Base-by-base conservation (phyloP, 1,140 invertebrate genomes). In the Psilanteris sp. region DNA sequence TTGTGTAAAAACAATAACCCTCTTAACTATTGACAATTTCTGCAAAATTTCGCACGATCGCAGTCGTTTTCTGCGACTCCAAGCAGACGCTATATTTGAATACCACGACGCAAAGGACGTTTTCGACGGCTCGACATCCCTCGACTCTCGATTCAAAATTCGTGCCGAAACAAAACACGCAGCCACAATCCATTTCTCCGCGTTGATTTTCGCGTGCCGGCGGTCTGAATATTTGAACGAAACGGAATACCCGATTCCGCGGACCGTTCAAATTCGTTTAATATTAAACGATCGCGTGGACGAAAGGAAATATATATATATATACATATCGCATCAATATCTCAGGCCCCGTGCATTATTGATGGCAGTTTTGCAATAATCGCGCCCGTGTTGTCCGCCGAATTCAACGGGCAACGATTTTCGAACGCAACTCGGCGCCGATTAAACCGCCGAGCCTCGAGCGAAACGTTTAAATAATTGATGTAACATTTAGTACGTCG, bases 401-500 rank as follows among this genome's bases (percentile, higher is more conserved):
- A 10, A 39, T 46, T 66, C 37, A 39, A 27, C 36, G 44, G n/a
- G 61, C 39, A 54, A 54, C 24, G 44, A 52, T 57, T 70, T 70
- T 52, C 54, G 22, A 20, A 16, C 14, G 29, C 54, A 70, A 70
- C 61, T 61, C 43, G 18, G n/a, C 4, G 18, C 1, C 36, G 46
- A 70, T 70, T 52, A 61, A 70, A 22, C 32, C 10, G 27, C 26
- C 22, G 32, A 20, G 11, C 26, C 18, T 1, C 13, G 16, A 15
- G 27, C n/a, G n/a, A n/a, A 14, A 50, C 59, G 52, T 70, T 68
- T 68, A 57, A 52, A 52, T 70, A 59, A 70, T 50, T 52, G 44
- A 61, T 52, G 36, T 31, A 59, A 68, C 32, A 57, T 68, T 68
- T 31, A 34, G 64, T 48, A 14, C 9, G 22, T 68, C 48, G 48